Evolutionary conservation across 2,888 invertebrate genomes (phyloP), one percentile per base, ranked within the genome.

Genomic region (Timandra comae): DNA sequence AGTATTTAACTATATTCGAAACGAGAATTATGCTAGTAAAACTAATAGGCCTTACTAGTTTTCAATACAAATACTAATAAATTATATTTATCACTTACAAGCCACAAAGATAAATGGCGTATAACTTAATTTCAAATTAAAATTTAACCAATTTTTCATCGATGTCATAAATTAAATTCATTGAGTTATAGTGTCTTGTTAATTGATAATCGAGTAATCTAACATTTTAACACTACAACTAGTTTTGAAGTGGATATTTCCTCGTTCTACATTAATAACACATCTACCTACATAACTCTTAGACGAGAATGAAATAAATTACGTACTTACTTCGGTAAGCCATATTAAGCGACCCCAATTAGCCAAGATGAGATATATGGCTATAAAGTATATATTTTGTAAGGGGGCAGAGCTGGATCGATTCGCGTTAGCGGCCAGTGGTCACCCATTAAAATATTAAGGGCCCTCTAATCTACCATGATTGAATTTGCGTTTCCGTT

Each of bases 301-400:
- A 56, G 63, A 53, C 41, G 66, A 57, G 65, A 69, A 66, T 65
- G 73, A 75, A 72, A 84, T 84, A 84, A 82, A 84, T 84, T 73
- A 82, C 75, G 65, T 72, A 81, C 84, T 84, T 84, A 84, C 78
- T 71, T 73, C 74, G 72, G 75, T 81, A 81, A 82, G 84, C 84
- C 80, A 78, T 81, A 84, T 80, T 78, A 84, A 77, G 75, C 78
- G 81, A 79, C 84, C 84, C 82, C 84, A 85, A 85, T 84, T 85
- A 85, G 80, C 70, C 65, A 63, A 73, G 64, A 75, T 74, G 75
- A 79, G 76, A 78, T 81, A 77, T 79, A 81, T 69, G 63, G 66
- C 62, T 64, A 65, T 66, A 72, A 71, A 71, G 71, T 73, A 73
- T 79, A 76, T 74, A 72, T 67, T 69, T 66, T 70, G 63, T 69